A percentile compares a stretch with the other conserved stretches of the same genome.
Evolutionary conservation across 2,888 invertebrate species (phyloP).

Genomic region (Liposcelis brunnea): DNA sequence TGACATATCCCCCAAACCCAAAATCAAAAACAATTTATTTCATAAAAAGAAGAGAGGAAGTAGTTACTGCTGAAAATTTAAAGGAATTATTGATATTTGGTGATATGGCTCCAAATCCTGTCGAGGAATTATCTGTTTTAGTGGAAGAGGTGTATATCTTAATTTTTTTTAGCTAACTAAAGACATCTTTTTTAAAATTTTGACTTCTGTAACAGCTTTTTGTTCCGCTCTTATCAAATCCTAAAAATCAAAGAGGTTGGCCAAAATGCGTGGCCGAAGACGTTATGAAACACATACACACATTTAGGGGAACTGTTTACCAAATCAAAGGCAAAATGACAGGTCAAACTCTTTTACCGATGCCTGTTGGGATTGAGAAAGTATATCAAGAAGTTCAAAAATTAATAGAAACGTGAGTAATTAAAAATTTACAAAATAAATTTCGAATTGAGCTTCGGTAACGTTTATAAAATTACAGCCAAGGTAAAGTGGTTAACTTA

Average conservation of each 20-base stretch:
- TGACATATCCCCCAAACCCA: slow-evolving; percentile 39
- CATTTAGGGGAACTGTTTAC: slow-evolving; percentile 49
- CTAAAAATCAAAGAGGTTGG: slow-evolving; percentile 53
- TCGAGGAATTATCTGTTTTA: slow-evolving; percentile 49
- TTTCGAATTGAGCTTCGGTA: neutral
- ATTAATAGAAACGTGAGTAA: slow-evolving; percentile 27
- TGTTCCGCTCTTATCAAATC: slow-evolving; percentile 51
- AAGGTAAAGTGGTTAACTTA: slow-evolving; percentile 42
- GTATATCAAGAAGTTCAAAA: slow-evolving; percentile 41
- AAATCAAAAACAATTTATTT: slow-evolving; percentile 61
- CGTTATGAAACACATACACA: slow-evolving; percentile 48
- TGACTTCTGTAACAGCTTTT: slow-evolving; percentile 32
- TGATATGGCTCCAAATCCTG: slow-evolving; percentile 50
- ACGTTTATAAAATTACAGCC: slow-evolving; percentile 22
- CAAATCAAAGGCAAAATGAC: slow-evolving; percentile 68
- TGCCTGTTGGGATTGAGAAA: slow-evolving; percentile 59
- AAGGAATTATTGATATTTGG: slow-evolving; percentile 42
- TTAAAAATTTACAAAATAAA: slow-evolving; percentile 9
- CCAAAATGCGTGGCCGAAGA: slow-evolving; percentile 53
- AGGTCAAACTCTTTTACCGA: slow-evolving; percentile 70
- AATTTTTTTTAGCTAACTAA: slow-evolving; percentile 17
- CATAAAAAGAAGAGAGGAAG: slow-evolving; percentile 42
- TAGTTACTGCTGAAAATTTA: slow-evolving; percentile 42
- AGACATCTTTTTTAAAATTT: slow-evolving; percentile 3
- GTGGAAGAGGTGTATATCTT: slow-evolving; percentile 37